phyloP scores from a whole-genome alignment of 2,888 invertebrate genomes.

The Mesodorylaimus sp. region DNA sequence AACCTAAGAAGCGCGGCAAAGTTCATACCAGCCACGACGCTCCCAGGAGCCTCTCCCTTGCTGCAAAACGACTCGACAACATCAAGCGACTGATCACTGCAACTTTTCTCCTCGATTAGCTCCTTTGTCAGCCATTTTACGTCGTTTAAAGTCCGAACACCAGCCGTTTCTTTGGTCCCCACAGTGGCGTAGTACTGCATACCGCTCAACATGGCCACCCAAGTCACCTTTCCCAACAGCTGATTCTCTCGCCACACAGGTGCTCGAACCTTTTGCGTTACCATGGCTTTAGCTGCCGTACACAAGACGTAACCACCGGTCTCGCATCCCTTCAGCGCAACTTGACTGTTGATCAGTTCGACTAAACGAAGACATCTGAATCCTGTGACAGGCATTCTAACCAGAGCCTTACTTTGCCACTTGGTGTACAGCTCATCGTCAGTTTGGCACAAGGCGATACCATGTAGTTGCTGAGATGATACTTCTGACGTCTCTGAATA shows the following conservation, averaged over 20 bases:
- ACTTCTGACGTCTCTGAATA: conserved; percentile 51
- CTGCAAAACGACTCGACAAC: conserved; percentile 44
- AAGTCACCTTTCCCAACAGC: conserved; percentile 76
- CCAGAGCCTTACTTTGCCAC: conserved; percentile 61
- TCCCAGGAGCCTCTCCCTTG: conserved; percentile 87
- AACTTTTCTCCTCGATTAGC: conserved; percentile 44
- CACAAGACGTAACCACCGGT: conserved; percentile 90
- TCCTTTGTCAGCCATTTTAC: conserved; percentile 90
- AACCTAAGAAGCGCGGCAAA: neutral
- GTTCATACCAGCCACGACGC: conserved; percentile 53
- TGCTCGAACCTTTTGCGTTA: conserved; percentile 65
- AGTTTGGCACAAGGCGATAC: conserved; percentile 63
- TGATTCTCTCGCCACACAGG: conserved; percentile 72
- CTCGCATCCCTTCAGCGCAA: conserved; percentile 78
- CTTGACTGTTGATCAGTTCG: conserved; percentile 72
- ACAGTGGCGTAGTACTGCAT: conserved; percentile 96
- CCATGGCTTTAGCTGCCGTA: conserved; percentile 85
- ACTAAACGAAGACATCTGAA: conserved; percentile 34
- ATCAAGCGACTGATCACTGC: conserved; percentile 15
- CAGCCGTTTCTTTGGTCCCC: conserved; percentile 13
- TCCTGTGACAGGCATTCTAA: neutral
- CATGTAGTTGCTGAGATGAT: conserved; percentile 46
- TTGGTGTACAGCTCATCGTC: conserved; percentile 81
- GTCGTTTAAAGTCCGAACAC: conserved; percentile 40
- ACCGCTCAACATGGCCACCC: conserved; percentile 81